Base-by-base conservation (phyloP, 1,140 invertebrate genomes). In the Calephelis virginiensis region DNA sequence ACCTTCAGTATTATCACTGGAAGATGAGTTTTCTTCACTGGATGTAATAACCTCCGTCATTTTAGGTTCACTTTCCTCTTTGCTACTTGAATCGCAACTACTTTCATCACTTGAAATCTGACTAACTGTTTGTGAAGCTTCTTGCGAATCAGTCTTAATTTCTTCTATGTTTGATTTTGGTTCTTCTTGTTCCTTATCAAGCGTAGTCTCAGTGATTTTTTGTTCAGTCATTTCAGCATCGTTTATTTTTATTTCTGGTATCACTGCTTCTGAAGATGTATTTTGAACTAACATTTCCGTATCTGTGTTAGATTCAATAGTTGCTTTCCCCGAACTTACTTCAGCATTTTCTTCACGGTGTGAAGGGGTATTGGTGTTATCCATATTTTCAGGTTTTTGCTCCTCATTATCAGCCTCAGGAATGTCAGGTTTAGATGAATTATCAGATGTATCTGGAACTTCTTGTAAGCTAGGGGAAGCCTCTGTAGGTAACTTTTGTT, bases 1-100 rank as follows among this genome's bases (percentile, higher is more conserved):
- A 7, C 86, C 83, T 81, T 91, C 89, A 61, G 80, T 89, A 49
- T 87, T 89, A n/a, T 91, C 86, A 80, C 86, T 89, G 7, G 89
- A 91, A 28, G 86, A 88, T 10, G 86, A 91, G 68, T 85, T 89
- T 68, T 89, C 89, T 72, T 90, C 88, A 78, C 88, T 88, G 37
- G 86, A 89, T 38, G 84, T 84, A 14, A 73, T 82, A 1, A 81
- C 72, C 72, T 89, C 86, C 61, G 80, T 77, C 8, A 77, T 64
- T 69, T 88, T 89, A 11, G 70, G 49, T 62, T 87, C 85, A 53
- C 49, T 43, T 40, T 86, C 81, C 68, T 85, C 84, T 77, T 89
- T 86, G 65, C 69, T 74, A 61, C 61, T 79, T 11, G 81, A 80
- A 69, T 85, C 81, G 14, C 80, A 78, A 66, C 81, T 85, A 65